Conservation (phyloP, 2,113 vertebrate genomes). For the Vidua macroura region DNA sequence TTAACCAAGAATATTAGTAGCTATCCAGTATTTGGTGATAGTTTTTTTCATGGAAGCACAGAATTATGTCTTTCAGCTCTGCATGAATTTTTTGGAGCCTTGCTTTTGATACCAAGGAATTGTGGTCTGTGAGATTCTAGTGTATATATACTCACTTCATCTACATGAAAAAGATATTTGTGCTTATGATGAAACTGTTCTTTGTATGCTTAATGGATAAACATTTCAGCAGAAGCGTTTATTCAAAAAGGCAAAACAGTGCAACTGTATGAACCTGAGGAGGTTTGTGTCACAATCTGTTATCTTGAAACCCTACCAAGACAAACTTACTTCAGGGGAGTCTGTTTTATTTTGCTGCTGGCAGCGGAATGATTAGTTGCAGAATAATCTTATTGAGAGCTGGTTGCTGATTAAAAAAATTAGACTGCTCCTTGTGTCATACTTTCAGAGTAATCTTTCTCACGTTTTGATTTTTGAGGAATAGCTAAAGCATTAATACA, state of each 20-base stretch:
- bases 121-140: neutral
- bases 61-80: neutral
- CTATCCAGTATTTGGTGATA: neutral
- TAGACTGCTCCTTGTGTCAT: neutral
- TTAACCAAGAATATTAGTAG: neutral
- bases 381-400: conserved; percentile 3
- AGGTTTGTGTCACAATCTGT: conserved; percentile 51
- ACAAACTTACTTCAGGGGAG: conserved; percentile 33
- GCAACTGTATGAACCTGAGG: conserved; percentile 23
- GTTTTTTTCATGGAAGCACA: neutral
- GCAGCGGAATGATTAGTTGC: conserved; percentile 1
- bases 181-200: neutral
- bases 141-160: neutral
- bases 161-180: neutral
- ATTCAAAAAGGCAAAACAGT: conserved; percentile 9
- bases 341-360: conserved; percentile 28
- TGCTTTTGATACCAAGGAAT: neutral
- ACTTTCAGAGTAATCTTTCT: neutral
- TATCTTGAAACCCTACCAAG: conserved; percentile 49
- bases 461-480: neutral
- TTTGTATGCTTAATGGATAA: neutral
- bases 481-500: neutral
- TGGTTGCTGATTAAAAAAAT: neutral
- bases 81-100: neutral
- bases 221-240: conserved; percentile 25